Percentiles rank a stretch among this genome's conserved stretches.
phyloP scores from a whole-genome alignment of 1,140 invertebrate species.

The Scaptodrosophila lebanonensis region DNA sequence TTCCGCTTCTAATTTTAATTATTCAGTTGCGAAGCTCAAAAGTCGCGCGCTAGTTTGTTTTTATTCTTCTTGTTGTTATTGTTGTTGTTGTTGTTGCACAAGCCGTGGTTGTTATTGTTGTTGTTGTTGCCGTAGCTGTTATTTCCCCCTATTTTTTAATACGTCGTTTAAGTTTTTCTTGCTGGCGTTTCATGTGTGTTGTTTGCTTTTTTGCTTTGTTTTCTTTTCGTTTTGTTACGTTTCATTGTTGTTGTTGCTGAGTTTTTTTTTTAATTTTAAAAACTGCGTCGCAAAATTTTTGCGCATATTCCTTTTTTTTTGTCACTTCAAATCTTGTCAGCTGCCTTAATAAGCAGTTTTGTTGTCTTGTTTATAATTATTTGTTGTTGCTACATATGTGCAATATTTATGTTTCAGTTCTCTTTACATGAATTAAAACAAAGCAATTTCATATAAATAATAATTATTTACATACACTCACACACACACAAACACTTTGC shows the following conservation, averaged over 20 bases:
- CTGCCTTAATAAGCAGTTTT: not conserved
- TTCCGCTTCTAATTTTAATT: conserved; percentile 75
- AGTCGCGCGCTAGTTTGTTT: conserved; percentile 64
- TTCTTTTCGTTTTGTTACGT: conserved; percentile 32
- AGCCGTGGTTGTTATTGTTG: conserved; percentile 29
- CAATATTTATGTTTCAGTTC: conserved; percentile 24
- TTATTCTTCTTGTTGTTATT: conserved; percentile 30
- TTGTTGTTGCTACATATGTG: conserved; percentile 24
- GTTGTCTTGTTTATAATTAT: conserved; percentile 30
- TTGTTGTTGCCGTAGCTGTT: conserved; percentile 17
- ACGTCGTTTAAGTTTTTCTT: conserved; percentile 48
- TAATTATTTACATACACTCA: conserved; percentile 36
- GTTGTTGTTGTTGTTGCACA: conserved; percentile 29
- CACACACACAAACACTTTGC: conserved; percentile 17
- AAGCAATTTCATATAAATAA: conserved; percentile 55
- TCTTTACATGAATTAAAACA: not conserved
- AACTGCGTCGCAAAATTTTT: conserved; percentile 64
- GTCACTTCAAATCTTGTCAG: conserved; percentile 10
- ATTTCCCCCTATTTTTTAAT: conserved; percentile 28
- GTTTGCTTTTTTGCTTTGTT: conserved; percentile 11
- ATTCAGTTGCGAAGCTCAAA: conserved; percentile 71
- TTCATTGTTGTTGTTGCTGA: conserved; percentile 35
- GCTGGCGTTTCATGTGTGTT: not conserved
- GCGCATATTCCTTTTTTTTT: conserved; percentile 41
- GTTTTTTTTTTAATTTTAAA: conserved; percentile 30